Evolutionary conservation across 2,888 invertebrate genomes (phyloP).

Genomic region (Ptilodon capucinus): DNA sequence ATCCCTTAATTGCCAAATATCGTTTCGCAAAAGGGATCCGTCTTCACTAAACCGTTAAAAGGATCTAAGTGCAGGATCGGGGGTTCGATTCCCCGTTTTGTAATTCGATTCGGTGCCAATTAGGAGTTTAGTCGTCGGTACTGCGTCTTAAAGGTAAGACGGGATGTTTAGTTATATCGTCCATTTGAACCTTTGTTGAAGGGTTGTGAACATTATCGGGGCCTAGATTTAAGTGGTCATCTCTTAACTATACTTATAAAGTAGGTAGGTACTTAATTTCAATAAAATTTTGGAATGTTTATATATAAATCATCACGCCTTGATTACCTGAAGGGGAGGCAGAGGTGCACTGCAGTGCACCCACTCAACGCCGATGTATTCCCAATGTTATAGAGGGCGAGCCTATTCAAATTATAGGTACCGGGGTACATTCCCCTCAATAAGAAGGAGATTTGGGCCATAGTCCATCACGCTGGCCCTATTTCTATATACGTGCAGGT

Average conservation of each 20-base stretch:
- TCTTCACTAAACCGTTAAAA: conserved; percentile 81
- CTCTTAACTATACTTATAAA: neutral
- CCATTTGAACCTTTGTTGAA: conserved; percentile 48
- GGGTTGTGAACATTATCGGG: conserved; percentile 18
- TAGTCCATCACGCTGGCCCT: too few species aligned
- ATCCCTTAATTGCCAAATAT: conserved; percentile 77
- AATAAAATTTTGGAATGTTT: too few species aligned
- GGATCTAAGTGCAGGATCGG: conserved; percentile 79
- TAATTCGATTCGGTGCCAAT: conserved; percentile 80
- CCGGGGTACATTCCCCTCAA: too few species aligned
- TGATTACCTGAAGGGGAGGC: too few species aligned
- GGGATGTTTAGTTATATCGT: conserved; percentile 44
- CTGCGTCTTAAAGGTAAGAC: conserved; percentile 64
- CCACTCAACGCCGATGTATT: too few species aligned
- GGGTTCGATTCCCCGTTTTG: conserved; percentile 77
- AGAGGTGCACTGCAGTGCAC: too few species aligned
- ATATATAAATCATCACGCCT: too few species aligned
- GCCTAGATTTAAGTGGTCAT: neutral
- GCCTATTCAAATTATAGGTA: too few species aligned
- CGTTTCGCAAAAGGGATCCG: conserved; percentile 72
- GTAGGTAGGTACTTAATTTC: too few species aligned
- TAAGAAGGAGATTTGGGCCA: too few species aligned
- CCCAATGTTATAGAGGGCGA: too few species aligned
- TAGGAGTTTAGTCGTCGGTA: conserved; percentile 74
- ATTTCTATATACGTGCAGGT: too few species aligned